Conservation (phyloP, 2,113 vertebrate species). For the Brachionichthys hirsutus region DNA sequence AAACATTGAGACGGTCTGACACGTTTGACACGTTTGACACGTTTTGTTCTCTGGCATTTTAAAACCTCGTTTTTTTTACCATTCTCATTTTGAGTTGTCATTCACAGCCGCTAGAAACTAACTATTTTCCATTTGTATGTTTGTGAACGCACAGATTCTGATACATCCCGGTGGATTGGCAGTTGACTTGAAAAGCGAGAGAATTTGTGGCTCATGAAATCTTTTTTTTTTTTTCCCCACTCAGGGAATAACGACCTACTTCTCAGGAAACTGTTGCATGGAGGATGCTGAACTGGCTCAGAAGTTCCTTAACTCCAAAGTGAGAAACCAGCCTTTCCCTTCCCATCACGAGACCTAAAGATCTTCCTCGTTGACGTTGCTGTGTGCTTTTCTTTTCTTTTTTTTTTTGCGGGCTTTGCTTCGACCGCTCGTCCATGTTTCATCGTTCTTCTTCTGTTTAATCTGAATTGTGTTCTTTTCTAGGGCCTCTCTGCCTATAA, state of each 20-base stretch:
- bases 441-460: neutral
- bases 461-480: constrained; percentile 13
- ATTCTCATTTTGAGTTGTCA: neutral
- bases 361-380: neutral
- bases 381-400: neutral
- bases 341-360: neutral
- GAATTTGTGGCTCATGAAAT: neutral
- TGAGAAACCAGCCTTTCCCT: constrained; percentile 31
- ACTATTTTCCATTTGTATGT: neutral
- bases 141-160: neutral
- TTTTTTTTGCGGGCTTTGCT: neutral
- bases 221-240: constrained; percentile 10
- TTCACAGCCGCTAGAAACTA: neutral
- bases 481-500: constrained; percentile 92
- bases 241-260: constrained; percentile 90
- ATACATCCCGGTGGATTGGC: neutral
- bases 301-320: constrained; percentile 88
- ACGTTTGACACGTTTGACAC: too few species aligned
- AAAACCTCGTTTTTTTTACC: too few species aligned
- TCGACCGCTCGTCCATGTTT: neutral
- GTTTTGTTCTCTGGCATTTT: neutral
- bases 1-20: neutral
- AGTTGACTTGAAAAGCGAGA: neutral
- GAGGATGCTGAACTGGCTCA: constrained; percentile 89
- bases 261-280: constrained; percentile 86